A percentile compares a stretch with the other conserved stretches of the same genome.
Evolutionary conservation across 1,140 invertebrate species (phyloP).

Genomic region (Drusus annulatus): DNA sequence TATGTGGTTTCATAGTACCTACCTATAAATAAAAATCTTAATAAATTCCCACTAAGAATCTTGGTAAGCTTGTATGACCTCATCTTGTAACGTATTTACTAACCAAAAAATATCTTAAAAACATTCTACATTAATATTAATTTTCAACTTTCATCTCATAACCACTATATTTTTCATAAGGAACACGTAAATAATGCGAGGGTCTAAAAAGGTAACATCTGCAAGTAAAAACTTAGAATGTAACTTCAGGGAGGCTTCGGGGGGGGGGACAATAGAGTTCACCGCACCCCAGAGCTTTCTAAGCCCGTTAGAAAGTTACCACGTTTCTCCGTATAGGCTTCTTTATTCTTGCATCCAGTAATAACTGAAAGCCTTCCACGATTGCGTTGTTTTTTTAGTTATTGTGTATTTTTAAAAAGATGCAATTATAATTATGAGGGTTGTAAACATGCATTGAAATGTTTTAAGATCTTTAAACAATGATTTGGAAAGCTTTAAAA

Average conservation of each 20-base stretch:
- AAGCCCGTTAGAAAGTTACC: constrained; percentile 24
- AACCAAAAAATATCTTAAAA: background rate
- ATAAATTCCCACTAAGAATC: too few relatives aligned
- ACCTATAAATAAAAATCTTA: too few relatives aligned
- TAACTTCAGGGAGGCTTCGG: background rate
- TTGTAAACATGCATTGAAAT: too few relatives aligned
- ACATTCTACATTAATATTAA: background rate
- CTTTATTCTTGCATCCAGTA: background rate
- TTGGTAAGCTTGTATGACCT: too few relatives aligned
- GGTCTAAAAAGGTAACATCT: constrained; percentile 30
- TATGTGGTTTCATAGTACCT: too few relatives aligned
- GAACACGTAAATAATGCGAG: constrained; percentile 8
- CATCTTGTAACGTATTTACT: too few relatives aligned
- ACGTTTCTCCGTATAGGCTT: constrained; percentile 4
- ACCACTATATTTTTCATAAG: background rate
- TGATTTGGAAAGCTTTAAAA: too few relatives aligned
- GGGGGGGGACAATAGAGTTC: constrained; percentile 29
- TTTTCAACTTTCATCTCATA: background rate
- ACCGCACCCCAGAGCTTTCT: constrained; percentile 30
- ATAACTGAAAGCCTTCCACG: background rate
- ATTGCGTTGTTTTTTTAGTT: background rate
- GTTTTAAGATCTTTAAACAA: too few relatives aligned
- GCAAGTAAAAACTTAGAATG: constrained; percentile 38
- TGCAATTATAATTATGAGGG: too few relatives aligned
- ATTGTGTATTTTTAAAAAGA: too few relatives aligned